A percentile compares a stretch with the other conserved stretches of the same genome.
phyloP scores from a whole-genome alignment of 2,113 vertebrate genomes.

The Cyanoderma ruficeps region DNA sequence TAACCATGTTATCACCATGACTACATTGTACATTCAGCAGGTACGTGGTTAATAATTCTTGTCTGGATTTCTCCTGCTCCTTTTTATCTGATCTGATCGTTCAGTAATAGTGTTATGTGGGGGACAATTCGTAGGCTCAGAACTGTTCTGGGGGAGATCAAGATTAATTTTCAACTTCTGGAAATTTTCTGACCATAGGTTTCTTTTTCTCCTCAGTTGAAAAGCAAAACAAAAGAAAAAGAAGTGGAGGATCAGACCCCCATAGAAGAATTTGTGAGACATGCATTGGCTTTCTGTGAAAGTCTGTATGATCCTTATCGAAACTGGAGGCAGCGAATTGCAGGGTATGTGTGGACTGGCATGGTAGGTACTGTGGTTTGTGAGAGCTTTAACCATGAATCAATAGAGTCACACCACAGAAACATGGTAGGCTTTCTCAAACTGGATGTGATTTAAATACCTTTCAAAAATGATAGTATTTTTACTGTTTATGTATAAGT shows the following conservation, averaged over 20 bases:
- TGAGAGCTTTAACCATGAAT: neutral
- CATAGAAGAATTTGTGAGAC: constrained; percentile 95
- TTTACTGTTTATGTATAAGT: neutral
- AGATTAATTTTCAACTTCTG: neutral
- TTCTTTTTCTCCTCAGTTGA: constrained; percentile 78
- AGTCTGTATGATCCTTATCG: constrained; percentile 95
- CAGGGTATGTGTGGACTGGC: constrained; percentile 78
- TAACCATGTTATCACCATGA: constrained; percentile 97
- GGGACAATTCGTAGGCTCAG: neutral
- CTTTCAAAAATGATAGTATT: neutral
- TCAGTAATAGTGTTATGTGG: neutral
- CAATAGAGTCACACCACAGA: neutral
- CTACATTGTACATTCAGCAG: constrained; percentile 97
- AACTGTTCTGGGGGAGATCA: neutral
- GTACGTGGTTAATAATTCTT: constrained; percentile 71
- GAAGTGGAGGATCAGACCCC: constrained; percentile 92
- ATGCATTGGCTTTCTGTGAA: constrained; percentile 94
- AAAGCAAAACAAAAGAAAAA: constrained; percentile 98
- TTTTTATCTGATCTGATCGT: neutral
- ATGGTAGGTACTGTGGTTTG: neutral
- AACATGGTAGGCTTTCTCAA: neutral
- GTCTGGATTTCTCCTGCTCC: neutral
- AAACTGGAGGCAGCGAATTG: constrained; percentile 92
- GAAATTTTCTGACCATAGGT: neutral
- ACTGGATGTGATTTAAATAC: neutral